Conservation (phyloP, 2,113 vertebrate species). For the Lampris megalopsis region DNA sequence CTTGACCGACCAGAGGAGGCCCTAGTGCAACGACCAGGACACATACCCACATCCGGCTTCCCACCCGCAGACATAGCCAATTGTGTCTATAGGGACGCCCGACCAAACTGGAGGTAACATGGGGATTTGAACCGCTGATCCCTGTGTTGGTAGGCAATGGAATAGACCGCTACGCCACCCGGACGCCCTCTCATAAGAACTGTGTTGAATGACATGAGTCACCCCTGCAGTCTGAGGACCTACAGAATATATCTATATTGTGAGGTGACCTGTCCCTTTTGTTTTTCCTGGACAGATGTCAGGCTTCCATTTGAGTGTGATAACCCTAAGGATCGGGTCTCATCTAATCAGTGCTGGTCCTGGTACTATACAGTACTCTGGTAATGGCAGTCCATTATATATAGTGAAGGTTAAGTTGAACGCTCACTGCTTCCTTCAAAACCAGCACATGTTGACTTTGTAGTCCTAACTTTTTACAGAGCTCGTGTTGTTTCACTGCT, state of each 20-base stretch:
- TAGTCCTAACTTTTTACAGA: slow-evolving; percentile 9
- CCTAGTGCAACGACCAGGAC: no score
- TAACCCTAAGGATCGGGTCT: neutral
- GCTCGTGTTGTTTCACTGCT: slow-evolving; percentile 11
- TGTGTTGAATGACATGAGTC: no score
- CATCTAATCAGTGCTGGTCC: slow-evolving; percentile 2
- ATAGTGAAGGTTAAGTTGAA: slow-evolving; percentile 1
- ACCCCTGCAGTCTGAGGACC: no score
- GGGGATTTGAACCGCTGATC: no score
- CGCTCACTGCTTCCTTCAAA: slow-evolving; percentile 2
- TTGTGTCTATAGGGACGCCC: no score
- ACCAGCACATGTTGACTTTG: neutral
- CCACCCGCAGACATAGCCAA: no score
- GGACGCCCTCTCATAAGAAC: no score
- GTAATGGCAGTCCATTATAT: neutral
- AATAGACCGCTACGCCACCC: no score
- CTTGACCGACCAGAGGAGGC: no score
- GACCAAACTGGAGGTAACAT: no score
- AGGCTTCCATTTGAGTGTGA: neutral
- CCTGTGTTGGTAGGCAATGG: no score
- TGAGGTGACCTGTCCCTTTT: slow-evolving; percentile 18
- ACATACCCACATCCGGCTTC: no score
- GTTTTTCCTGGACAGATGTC: slow-evolving; percentile 12
- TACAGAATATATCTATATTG: neutral
- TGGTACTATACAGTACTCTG: neutral